Evolutionary conservation across 2,888 invertebrate species (phyloP), one percentile per base, ranked within the genome.

Genomic region (Lissocephala sabroskyi): DNA sequence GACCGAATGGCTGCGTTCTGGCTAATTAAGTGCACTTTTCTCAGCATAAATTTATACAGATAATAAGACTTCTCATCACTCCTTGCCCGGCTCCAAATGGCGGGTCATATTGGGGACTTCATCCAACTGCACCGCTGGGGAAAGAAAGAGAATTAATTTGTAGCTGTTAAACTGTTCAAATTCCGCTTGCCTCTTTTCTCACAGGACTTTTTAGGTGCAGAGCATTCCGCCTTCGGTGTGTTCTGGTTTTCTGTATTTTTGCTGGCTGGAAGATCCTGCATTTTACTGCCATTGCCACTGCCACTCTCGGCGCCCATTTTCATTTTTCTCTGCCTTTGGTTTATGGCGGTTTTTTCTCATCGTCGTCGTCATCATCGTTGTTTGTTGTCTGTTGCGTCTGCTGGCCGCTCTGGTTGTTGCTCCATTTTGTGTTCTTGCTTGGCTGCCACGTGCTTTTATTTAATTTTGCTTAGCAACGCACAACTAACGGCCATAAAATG

Each of bases 401-500:
- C 9, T 13, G 16, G 11, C 13, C 11, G 6, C 7, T 14, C 11
- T 33, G 2, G 1, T 39, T 39, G 16, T 39, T 18, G 19, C 11
- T 18, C 5, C 5, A 56, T 64, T 26, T 29, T 23, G 10, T 28
- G 44, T 33, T 64, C 64, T 59, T 64, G 56, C 62, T 64, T 59
- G 54, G 61, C 56, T 62, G 55, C 3, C 73, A 70, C 68, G 65
- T 71, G 75, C 63, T 71, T 68, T 67, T 58, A 75, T 75, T 75
- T 75, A 67, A 75, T 71, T 75, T 65, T 49, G 49, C 35, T 14
- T 6, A 2, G 35, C 14, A 5, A 35, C 6, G 35, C 35, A 16
- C 13, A 37, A 37, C 18, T 49, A 60, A 60, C 41, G 33, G 48
- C 52, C 63, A 58, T 67, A 60, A 65, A 62, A 71, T 57, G 56